Evolutionary conservation across 1,140 invertebrate species (phyloP).

Genomic region (Parasteatoda tepidariorum): DNA sequence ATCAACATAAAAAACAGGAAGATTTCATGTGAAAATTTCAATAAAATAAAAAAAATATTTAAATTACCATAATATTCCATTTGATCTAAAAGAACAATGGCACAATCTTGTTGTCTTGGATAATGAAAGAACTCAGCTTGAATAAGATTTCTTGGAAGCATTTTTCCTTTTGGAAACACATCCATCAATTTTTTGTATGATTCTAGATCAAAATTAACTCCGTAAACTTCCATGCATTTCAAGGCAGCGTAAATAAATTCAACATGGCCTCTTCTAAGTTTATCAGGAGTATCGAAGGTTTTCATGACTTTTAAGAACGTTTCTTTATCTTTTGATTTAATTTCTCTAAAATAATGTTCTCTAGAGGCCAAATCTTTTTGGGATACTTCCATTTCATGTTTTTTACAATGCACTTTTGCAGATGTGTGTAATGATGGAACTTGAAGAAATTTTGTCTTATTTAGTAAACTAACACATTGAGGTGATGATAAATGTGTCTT

Average conservation of each 20-base stretch:
- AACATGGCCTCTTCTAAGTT: constrained; percentile 81
- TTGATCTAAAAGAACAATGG: constrained; percentile 84
- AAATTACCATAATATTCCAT: constrained; percentile 84
- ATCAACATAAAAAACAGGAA: too few relatives aligned
- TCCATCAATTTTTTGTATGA: constrained; percentile 91
- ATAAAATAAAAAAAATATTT: too few relatives aligned
- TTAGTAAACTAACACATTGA: too few relatives aligned
- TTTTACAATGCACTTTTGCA: not conserved
- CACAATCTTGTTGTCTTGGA: constrained; percentile 91
- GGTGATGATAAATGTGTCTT: too few relatives aligned
- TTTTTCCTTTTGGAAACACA: constrained; percentile 91
- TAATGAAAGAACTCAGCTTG: constrained; percentile 92
- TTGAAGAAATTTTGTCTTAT: too few relatives aligned
- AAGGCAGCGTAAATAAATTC: constrained; percentile 94
- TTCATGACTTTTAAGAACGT: constrained; percentile 80
- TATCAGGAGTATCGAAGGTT: constrained; percentile 73
- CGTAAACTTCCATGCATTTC: constrained; percentile 89
- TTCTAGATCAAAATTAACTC: constrained; percentile 89
- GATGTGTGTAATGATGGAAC: not conserved
- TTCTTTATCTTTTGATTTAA: constrained; percentile 77
- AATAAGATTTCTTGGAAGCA: constrained; percentile 82
- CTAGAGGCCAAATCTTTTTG: not conserved
- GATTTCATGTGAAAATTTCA: too few relatives aligned
- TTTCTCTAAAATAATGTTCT: constrained; percentile 70
- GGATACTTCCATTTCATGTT: not conserved